These are phyloP conservation scores for Drosophila neonasuta DNA, from an alignment of 2,888 invertebrate species.

Conservation along the genomic window DNA sequence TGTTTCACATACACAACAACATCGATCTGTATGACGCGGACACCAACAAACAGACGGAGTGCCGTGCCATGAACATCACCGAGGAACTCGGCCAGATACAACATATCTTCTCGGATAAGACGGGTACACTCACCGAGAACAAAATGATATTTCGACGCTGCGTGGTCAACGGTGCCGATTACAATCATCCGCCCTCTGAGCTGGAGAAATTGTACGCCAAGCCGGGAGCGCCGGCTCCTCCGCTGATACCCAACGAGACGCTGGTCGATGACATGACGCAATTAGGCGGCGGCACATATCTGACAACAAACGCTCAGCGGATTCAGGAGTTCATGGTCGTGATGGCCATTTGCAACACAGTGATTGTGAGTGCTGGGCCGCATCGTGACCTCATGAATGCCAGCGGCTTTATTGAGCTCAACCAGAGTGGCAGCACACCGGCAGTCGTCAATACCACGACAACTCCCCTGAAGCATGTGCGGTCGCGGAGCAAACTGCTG, in stretches of 20 bases:
- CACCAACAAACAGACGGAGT: slow-evolving; percentile 92
- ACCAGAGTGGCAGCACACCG: slow-evolving; percentile 62
- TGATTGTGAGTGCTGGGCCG: slow-evolving; percentile 94
- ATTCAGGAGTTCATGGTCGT: slow-evolving; percentile 95
- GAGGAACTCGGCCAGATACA: slow-evolving; percentile 98
- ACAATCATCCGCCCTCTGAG: slow-evolving; percentile 90
- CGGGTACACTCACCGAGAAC: slow-evolving; percentile 98
- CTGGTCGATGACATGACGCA: slow-evolving; percentile 83
- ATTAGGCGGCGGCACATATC: slow-evolving; percentile 77
- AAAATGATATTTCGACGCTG: slow-evolving; percentile 98
- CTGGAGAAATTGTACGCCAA: slow-evolving; percentile 84
- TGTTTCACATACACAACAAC: slow-evolving; percentile 97
- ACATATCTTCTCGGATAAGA: slow-evolving; percentile 98
- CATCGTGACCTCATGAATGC: slow-evolving; percentile 87
- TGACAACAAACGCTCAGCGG: slow-evolving; percentile 86
- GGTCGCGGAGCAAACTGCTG: slow-evolving; percentile 40
- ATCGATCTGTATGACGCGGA: slow-evolving; percentile 92
- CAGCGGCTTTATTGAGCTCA: slow-evolving; percentile 85
- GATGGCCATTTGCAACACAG: slow-evolving; percentile 97
- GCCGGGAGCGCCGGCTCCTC: slow-evolving; percentile 83
- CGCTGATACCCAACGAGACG: slow-evolving; percentile 83
- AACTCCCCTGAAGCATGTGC: slow-evolving; percentile 42
- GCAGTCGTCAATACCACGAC: slow-evolving; percentile 22
- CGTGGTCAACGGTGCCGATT: slow-evolving; percentile 94
- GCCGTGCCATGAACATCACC: slow-evolving; percentile 97